Evolutionary conservation across 2,888 invertebrate species (phyloP).

Genomic region (Ommatoiulus sabulosus): DNA sequence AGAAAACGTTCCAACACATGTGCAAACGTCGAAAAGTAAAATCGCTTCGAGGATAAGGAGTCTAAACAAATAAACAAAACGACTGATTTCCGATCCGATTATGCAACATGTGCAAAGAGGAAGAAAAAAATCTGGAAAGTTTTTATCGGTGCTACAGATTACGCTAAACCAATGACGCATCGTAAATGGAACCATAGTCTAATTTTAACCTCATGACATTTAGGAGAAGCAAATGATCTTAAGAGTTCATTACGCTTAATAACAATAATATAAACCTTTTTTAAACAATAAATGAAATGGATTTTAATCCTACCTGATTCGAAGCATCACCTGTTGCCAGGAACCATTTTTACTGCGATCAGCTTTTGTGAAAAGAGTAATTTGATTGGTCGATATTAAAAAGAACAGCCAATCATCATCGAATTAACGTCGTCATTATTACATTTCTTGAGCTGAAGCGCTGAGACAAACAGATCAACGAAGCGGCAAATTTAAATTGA

Average conservation of each 20-base stretch:
- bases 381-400: not conserved
- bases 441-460: not conserved
- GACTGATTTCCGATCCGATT: not conserved
- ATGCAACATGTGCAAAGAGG: constrained; percentile 1
- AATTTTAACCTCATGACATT: not conserved
- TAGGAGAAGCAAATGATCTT: not conserved
- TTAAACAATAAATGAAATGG: not conserved
- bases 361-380: not conserved
- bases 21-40: not conserved
- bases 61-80: not conserved
- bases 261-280: not conserved
- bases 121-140: constrained; percentile 1
- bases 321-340: constrained; percentile 1
- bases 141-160: not conserved
- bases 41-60: not conserved
- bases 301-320: not conserved
- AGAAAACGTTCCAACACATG: not conserved
- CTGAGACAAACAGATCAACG: not conserved
- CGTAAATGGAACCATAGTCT: not conserved
- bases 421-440: not conserved
- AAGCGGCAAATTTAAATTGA: not conserved
- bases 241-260: not conserved
- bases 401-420: not conserved
- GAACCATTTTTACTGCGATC: not conserved
- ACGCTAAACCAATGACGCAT: not conserved